These are phyloP conservation scores for Lymantria dispar DNA, from an alignment of 2,888 invertebrate species.

Conservation along the genomic window DNA sequence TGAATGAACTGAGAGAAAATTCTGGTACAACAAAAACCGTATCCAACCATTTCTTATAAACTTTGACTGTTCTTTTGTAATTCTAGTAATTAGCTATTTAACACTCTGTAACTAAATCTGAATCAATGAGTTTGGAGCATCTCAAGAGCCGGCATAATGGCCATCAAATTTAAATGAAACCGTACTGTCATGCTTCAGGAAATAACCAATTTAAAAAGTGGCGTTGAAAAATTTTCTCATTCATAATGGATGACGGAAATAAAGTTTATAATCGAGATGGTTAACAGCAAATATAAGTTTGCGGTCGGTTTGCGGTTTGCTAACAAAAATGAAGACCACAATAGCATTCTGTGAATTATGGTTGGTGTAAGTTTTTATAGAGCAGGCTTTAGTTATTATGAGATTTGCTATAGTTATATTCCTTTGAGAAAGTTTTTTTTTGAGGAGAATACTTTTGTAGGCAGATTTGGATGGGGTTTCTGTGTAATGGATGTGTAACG, in stretches of 20 bases:
- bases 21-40: neutral
- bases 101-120: conserved; percentile 12
- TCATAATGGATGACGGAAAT: neutral
- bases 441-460: too few species aligned
- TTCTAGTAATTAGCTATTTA: conserved; percentile 6
- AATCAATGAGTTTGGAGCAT: conserved; percentile 20
- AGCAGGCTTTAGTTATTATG: conserved; percentile 6
- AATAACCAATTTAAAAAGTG: conserved; percentile 23
- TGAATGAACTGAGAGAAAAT: too few species aligned
- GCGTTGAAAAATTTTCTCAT: conserved; percentile 9
- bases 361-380: conserved; percentile 21
- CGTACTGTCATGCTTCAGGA: conserved; percentile 36
- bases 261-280: neutral
- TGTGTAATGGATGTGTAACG: too few species aligned
- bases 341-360: conserved; percentile 37
- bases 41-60: neutral
- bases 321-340: conserved; percentile 28
- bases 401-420: neutral
- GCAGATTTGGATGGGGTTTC: too few species aligned
- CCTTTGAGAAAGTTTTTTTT: too few species aligned
- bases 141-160: conserved; percentile 16
- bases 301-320: conserved; percentile 25
- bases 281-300: conserved; percentile 13
- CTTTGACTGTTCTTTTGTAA: neutral
- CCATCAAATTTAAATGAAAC: conserved; percentile 35